Evolutionary conservation across 64 coral and sea anemone species (phyloP).

Genomic region (Dendrophyllia cribrosa): DNA sequence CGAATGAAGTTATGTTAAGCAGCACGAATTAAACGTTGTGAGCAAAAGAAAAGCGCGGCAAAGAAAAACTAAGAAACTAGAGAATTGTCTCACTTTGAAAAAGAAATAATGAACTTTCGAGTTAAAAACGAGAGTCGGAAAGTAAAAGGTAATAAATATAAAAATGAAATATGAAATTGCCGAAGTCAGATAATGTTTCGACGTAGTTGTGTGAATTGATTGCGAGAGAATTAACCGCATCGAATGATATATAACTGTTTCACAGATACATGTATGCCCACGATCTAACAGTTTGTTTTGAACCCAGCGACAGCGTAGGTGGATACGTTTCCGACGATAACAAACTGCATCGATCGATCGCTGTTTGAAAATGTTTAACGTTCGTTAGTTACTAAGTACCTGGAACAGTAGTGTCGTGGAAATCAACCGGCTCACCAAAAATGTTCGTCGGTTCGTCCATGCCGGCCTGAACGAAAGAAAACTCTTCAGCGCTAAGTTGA

Average conservation of each 20-base stretch:
- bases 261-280: conserved; percentile 15
- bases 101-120: not conserved
- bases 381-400: conserved; percentile 75
- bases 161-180: not conserved
- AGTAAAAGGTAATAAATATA: not conserved
- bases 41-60: not conserved
- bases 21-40: not conserved
- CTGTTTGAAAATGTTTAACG: conserved; percentile 18
- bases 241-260: not conserved
- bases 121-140: not conserved
- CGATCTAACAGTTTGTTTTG: conserved; percentile 11
- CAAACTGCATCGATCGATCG: conserved; percentile 58
- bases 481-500: conserved; percentile 83
- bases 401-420: conserved; percentile 85
- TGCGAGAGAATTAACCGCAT: not conserved
- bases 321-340: conserved; percentile 75
- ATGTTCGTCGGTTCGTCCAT: conserved; percentile 97
- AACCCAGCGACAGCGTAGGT: conserved; percentile 35
- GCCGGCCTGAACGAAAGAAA: conserved; percentile 70
- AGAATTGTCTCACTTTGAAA: not conserved
- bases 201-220: conserved; percentile 11
- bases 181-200: not conserved
- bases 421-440: conserved; percentile 98
- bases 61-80: not conserved
- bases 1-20: not conserved